Conservation (phyloP, 2,797 vertebrate species). For the Hafferia zeledoni region DNA sequence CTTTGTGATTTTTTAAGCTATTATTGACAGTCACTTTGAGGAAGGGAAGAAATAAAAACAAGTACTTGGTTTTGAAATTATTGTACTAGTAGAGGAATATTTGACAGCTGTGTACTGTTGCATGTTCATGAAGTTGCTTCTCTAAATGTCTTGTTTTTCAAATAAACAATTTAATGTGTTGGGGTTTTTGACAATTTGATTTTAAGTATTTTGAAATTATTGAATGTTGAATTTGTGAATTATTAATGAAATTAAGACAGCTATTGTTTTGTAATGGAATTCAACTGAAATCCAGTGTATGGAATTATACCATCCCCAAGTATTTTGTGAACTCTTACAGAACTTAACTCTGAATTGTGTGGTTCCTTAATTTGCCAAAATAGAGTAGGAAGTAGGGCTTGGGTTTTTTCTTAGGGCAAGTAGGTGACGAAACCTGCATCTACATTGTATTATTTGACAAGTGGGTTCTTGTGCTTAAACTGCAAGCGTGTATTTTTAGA, state of each 20-base stretch:
- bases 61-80: neutral
- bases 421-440: slow-evolving; percentile 47
- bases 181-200: slow-evolving; percentile 23
- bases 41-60: neutral
- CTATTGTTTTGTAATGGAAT: slow-evolving; percentile 64
- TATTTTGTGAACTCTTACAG: slow-evolving; percentile 55
- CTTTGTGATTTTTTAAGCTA: neutral
- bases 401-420: neutral
- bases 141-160: slow-evolving; percentile 57
- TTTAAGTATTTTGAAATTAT: slow-evolving; percentile 36
- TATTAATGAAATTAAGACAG: slow-evolving; percentile 50
- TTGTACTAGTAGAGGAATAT: neutral
- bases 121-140: slow-evolving; percentile 60
- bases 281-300: slow-evolving; percentile 66
- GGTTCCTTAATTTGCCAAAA: slow-evolving; percentile 42
- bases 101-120: slow-evolving; percentile 71
- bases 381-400: slow-evolving; percentile 4
- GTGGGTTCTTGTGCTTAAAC: slow-evolving; percentile 62
- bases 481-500: slow-evolving; percentile 48
- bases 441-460: slow-evolving; percentile 30
- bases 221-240: slow-evolving; percentile 69
- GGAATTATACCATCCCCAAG: slow-evolving; percentile 53
- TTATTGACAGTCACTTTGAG: neutral
- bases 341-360: slow-evolving; percentile 43
- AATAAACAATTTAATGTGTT: slow-evolving; percentile 48